Percentiles rank a stretch among this genome's conserved stretches.
phyloP scores from a whole-genome alignment of 2,113 vertebrate species.

The Motacilla tschutschensis region DNA sequence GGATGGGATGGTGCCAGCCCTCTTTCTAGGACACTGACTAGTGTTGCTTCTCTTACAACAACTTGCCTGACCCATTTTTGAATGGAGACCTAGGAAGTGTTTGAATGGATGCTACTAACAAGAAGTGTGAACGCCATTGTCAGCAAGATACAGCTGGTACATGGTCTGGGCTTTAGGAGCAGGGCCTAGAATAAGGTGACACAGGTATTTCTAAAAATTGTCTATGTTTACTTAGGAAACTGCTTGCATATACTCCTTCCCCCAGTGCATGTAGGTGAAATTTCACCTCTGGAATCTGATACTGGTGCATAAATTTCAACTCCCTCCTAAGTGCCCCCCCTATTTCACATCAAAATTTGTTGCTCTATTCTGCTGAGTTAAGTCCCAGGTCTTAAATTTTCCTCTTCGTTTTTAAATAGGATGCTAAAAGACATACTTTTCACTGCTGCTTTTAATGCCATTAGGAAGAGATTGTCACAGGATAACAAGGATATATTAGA shows the following conservation, averaged over 20 bases:
- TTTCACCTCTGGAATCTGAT: constrained; percentile 18
- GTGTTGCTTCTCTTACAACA: background rate
- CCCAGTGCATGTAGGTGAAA: background rate
- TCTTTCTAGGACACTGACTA: background rate
- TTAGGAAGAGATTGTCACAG: background rate
- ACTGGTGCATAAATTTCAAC: background rate
- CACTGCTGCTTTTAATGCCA: background rate
- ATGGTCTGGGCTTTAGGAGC: background rate
- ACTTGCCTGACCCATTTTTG: background rate
- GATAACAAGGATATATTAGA: background rate
- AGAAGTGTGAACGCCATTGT: accelerated
- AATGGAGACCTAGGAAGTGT: background rate
- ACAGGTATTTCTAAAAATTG: background rate
- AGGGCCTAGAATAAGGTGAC: background rate
- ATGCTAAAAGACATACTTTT: constrained; percentile 7
- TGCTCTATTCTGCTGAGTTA: background rate
- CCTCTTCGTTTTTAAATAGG: background rate
- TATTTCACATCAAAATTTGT: background rate
- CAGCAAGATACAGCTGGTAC: background rate
- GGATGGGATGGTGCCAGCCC: background rate
- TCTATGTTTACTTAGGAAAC: background rate
- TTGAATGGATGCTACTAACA: background rate
- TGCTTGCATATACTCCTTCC: background rate
- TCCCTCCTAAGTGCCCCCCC: background rate
- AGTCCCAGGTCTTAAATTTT: background rate